Evolutionary conservation across 2,113 vertebrate genomes (phyloP), one percentile per base, ranked within the genome.

Genomic region (Ranitomeya variabilis): DNA sequence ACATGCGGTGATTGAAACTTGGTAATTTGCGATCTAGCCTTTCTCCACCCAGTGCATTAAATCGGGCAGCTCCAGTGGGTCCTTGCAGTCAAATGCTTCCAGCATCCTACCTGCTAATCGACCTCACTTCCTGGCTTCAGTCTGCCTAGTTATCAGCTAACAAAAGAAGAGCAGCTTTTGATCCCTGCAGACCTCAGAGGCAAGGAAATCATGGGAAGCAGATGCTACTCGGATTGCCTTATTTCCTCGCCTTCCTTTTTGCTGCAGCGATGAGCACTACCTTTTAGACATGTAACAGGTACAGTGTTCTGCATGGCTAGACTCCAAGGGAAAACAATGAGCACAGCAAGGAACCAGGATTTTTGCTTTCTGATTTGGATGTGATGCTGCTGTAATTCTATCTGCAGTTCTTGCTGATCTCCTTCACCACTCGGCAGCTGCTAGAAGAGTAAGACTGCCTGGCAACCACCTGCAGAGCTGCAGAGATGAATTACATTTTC

Each of bases 401-500:
- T 91, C 96, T 93, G 95, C 94, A 91, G 93, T 94, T 94, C 93
- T 92, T 92, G 92, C 92, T 92, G 93, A 94, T 94, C 26, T 31
- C 94, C 92, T 95, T 95, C 94, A 92, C 92, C 91, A 93, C 93
- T 95, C 93, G 92, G 94, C 94, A 95, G 95, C 95, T 95, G 94
- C 94, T 95, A 92, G 93, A 95, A 94, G 93, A 94, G 92, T 95
- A 91, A 94, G 94, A 94, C 95, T 95, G 94, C 95, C 93, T 95
- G 94, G 93, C 94, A 95, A 93, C 94, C 95, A 95, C 95, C 95
- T 95, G 95, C 95, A 94, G 94, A 92, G 94, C 94, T 92, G 94
- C 95, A 93, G 95, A 95, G 93, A 99, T 99, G 98, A 99, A 99
- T 96, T 99, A 99, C 94, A 99, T 99, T 95, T 99, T 99, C 86